A percentile compares a stretch with the other conserved stretches of the same genome.
phyloP scores from a whole-genome alignment of 2,797 vertebrate species.

The Cyprinodon diabolis region DNA sequence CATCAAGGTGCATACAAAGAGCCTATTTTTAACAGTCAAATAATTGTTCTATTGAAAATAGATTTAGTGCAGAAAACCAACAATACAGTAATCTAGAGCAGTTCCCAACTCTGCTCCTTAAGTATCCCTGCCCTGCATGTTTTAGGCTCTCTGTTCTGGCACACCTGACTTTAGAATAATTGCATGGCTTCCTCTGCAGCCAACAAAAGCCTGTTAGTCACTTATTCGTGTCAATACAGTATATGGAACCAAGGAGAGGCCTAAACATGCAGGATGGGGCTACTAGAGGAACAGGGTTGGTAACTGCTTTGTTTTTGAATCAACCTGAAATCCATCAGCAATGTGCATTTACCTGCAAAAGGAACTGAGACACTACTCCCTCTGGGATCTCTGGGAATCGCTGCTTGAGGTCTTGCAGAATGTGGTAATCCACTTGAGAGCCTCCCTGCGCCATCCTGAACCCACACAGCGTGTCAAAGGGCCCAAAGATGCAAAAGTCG shows the following conservation, averaged over 20 bases:
- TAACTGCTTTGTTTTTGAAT: neutral
- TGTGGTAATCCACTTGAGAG: constrained; percentile 91
- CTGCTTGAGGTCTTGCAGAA: constrained; percentile 97
- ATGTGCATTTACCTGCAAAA: constrained; percentile 89
- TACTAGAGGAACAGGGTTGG: too few species aligned
- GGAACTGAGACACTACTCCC: constrained; percentile 95
- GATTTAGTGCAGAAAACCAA: constrained; percentile 1
- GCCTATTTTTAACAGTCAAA: too few species aligned
- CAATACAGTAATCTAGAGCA: neutral
- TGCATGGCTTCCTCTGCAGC: too few species aligned
- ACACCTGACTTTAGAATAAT: too few species aligned
- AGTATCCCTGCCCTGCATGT: too few species aligned
- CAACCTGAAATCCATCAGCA: neutral
- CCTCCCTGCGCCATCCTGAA: constrained; percentile 96
- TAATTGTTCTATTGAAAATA: neutral
- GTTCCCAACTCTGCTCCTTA: too few species aligned
- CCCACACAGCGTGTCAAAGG: constrained; percentile 84
- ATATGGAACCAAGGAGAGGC: too few species aligned
- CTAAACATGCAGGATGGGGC: too few species aligned
- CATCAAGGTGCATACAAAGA: too few species aligned
- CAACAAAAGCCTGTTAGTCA: too few species aligned
- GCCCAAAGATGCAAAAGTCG: constrained; percentile 85
- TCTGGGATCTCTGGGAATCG: constrained; percentile 98
- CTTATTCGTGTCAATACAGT: too few species aligned
- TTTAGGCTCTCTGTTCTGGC: too few species aligned